These are phyloP conservation scores for Phrixothrix hirtus DNA, from an alignment of 2,888 invertebrate species.

Conservation along the genomic window DNA sequence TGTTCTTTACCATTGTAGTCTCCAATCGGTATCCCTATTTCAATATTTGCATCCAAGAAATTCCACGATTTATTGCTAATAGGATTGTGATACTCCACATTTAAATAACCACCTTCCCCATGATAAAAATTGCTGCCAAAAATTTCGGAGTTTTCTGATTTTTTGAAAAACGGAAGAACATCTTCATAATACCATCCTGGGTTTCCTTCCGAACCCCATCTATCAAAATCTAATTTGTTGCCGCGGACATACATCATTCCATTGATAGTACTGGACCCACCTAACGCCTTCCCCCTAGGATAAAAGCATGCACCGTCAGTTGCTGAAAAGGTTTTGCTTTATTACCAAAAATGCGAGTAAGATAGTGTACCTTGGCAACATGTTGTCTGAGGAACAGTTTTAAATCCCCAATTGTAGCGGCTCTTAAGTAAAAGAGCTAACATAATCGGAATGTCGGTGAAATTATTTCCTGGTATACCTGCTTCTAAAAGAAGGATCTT, in stretches of 20 bases:
- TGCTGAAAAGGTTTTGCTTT: too few relatives aligned
- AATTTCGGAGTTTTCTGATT: constrained; percentile 10
- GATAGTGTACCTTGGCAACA: too few relatives aligned
- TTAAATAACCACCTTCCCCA: constrained; percentile 5
- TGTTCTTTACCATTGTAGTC: constrained; percentile 67
- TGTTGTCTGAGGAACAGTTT: too few relatives aligned
- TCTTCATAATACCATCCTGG: constrained; percentile 47
- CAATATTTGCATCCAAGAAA: constrained; percentile 63
- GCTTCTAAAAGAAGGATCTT: too few relatives aligned
- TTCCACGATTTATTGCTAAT: background rate
- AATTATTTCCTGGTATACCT: too few relatives aligned
- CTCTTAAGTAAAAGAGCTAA: too few relatives aligned
- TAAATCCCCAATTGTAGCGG: too few relatives aligned
- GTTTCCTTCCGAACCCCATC: constrained; percentile 63
- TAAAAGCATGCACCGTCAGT: too few relatives aligned
- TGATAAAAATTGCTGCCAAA: constrained; percentile 8
- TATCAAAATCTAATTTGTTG: constrained; percentile 57
- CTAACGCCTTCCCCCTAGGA: constrained; percentile 3
- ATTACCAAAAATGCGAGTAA: too few relatives aligned
- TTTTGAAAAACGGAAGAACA: constrained; percentile 8
- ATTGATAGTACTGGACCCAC: constrained; percentile 1
- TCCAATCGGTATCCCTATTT: constrained; percentile 61
- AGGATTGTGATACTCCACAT: constrained; percentile 12
- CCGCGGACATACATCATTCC: constrained; percentile 4
- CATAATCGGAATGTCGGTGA: too few relatives aligned